Evolutionary conservation across 2,888 invertebrate genomes (phyloP), one percentile per base, ranked within the genome.

Genomic region (Melipona bicolor): DNA sequence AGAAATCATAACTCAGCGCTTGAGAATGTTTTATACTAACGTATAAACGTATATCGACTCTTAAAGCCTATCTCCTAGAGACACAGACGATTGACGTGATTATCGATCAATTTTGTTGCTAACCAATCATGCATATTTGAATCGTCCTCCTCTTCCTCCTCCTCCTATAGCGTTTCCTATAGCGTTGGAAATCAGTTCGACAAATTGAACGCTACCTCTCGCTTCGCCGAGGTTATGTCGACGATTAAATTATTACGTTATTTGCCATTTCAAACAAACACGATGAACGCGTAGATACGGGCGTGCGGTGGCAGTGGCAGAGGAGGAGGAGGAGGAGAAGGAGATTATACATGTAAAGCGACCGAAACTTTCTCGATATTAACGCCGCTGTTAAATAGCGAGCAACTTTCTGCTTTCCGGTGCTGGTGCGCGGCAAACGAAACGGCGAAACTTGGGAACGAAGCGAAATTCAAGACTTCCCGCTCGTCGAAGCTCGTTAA

Each of bases 381-480:
- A 36, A 54, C 61, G 36, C 59, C 6, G 52, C 27, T n/a, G 65
- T 76, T 75, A 76, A 67, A 79, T 70, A 65, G n/a, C 69, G 27
- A 50, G 24, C 59, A 75, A 75, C 65, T 64, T 70, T 68, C 52
- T 69, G 24, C n/a, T 50, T 19, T n/a, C 32, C 62, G 32, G 24
- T 27, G 27, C 27, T n/a, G 4, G 49, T 19, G 24, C 64, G 32
- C 59, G 17, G 19, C n/a, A 62, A 84, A 71, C 62, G 59, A 65
- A 81, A 64, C 64, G 54, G 19, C 43, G 59, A 67, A 68, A 79
- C 69, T 74, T 32, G 54, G 43, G 3, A 74, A 74, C 54, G 67
- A 36, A 36, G 36, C 59, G 79, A 79, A 86, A 81, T 86, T 84
- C 77, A 77, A 69, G 52, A 77, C 52, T 77, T 59, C 15, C 59